phyloP scores from a whole-genome alignment of 2,113 vertebrate genomes.

The Bos javanicus region DNA sequence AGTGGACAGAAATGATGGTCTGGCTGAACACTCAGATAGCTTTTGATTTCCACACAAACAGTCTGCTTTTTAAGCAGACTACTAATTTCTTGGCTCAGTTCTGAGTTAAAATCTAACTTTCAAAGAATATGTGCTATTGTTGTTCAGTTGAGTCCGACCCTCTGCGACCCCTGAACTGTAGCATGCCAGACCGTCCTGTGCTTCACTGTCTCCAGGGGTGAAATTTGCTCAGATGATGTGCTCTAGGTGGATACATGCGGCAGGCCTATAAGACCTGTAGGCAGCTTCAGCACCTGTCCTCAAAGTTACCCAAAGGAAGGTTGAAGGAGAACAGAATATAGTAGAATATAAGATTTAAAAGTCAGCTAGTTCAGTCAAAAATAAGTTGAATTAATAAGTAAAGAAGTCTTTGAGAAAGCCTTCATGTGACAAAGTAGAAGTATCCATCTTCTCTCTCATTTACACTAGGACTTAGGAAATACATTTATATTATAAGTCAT shows the following conservation, averaged over 20 bases:
- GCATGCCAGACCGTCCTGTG: background rate
- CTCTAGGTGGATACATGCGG: background rate
- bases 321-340: background rate
- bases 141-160: background rate
- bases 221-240: background rate
- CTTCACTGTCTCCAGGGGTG: background rate
- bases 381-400: background rate
- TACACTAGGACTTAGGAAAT: background rate
- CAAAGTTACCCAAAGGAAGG: background rate
- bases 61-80: background rate
- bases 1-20: background rate
- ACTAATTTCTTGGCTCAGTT: background rate
- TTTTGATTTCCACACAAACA: background rate
- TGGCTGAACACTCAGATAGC: background rate
- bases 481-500: constrained; percentile 22
- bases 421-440: constrained; percentile 14
- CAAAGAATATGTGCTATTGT: background rate
- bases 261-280: background rate
- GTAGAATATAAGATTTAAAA: constrained; percentile 6
- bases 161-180: background rate
- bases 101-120: constrained; percentile 5
- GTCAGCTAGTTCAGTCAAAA: background rate
- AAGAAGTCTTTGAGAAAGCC: constrained; percentile 1
- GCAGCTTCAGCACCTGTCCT: background rate
- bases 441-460: background rate